Evolutionary conservation across 2,888 invertebrate genomes (phyloP).

Genomic region (Liposcelis brunnea): DNA sequence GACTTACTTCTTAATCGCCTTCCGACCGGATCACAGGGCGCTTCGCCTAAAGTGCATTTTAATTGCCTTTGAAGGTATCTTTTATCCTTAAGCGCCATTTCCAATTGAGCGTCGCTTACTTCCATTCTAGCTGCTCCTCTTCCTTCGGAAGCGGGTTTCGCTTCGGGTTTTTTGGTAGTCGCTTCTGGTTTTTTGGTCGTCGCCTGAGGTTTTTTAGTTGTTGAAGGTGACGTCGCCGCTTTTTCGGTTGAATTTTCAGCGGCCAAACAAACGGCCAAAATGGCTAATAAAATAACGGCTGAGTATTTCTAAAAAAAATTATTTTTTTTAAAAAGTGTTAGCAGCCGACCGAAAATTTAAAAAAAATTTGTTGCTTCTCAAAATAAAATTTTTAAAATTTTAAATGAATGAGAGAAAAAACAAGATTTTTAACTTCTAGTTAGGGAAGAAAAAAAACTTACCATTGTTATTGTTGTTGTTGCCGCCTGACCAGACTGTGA

Average conservation of each 20-base stretch:
- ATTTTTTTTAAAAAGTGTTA: too few relatives aligned
- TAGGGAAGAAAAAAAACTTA: too few relatives aligned
- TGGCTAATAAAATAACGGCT: too few relatives aligned
- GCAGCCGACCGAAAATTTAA: too few relatives aligned
- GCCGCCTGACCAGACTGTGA: too few relatives aligned
- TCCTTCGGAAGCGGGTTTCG: conserved; percentile 12
- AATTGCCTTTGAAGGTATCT: conserved; percentile 52
- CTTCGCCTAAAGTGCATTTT: conserved; percentile 56
- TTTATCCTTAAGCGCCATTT: conserved; percentile 48
- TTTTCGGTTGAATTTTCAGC: not conserved
- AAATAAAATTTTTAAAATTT: too few relatives aligned
- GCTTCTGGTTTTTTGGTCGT: not conserved
- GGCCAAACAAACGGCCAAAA: too few relatives aligned
- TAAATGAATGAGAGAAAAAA: too few relatives aligned
- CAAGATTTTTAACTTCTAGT: too few relatives aligned
- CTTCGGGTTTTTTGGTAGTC: not conserved
- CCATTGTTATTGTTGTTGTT: too few relatives aligned
- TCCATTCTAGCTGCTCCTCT: conserved; percentile 25
- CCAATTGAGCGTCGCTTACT: conserved; percentile 46
- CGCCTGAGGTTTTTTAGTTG: not conserved
- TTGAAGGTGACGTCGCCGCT: not conserved
- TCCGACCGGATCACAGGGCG: conserved; percentile 55
- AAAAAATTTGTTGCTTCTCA: too few relatives aligned
- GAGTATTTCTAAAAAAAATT: too few relatives aligned
- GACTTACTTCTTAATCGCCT: conserved; percentile 54